These are phyloP conservation scores for Laticauda laticaudata DNA, from an alignment of 2,113 vertebrate species.

Conservation along the genomic window DNA sequence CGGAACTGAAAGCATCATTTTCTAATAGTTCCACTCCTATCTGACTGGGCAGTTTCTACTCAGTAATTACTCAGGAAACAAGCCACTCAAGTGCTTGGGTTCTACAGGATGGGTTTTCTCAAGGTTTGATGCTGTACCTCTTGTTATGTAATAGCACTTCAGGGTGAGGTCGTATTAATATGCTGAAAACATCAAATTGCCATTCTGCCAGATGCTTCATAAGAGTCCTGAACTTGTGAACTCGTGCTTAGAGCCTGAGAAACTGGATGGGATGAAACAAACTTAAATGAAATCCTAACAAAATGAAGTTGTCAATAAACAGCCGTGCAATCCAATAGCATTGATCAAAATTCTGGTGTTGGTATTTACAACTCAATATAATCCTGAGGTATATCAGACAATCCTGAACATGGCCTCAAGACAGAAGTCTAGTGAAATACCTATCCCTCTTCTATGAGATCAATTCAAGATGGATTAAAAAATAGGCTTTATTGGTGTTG, in stretches of 20 bases:
- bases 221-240: neutral
- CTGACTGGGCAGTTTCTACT: neutral
- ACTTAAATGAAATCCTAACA: neutral
- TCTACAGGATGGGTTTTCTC: neutral
- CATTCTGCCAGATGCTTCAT: neutral
- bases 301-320: neutral
- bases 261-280: neutral
- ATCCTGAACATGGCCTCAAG: neutral
- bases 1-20: neutral
- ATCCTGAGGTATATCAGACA: neutral
- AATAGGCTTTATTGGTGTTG: neutral
- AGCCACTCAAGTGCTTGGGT: neutral
- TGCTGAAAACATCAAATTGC: neutral
- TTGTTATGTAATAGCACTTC: neutral
- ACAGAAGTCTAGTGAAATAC: neutral
- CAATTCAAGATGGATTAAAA: neutral
- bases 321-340: neutral
- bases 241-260: neutral
- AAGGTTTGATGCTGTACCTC: neutral
- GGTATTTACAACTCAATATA: neutral
- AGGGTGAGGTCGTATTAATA: neutral
- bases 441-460: neutral
- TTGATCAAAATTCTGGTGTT: neutral
- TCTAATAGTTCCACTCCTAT: neutral
- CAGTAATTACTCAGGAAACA: neutral